These are phyloP conservation scores for Aphelenchoides fujianensis DNA, from an alignment of 1,140 invertebrate genomes.

Conservation along the genomic window DNA sequence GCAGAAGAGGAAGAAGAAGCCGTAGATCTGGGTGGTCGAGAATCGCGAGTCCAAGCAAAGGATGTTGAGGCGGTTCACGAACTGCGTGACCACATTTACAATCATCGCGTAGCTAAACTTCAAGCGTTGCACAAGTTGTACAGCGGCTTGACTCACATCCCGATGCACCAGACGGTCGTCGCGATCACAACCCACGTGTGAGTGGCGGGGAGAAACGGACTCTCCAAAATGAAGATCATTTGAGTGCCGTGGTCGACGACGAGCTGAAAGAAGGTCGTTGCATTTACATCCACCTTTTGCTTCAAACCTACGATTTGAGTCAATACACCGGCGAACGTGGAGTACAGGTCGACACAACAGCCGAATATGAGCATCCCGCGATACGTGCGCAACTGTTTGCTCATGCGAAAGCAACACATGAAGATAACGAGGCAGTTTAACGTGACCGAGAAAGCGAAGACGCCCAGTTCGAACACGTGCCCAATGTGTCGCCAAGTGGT, in stretches of 20 bases:
- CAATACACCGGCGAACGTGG: neutral
- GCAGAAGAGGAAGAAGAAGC: conserved; percentile 12
- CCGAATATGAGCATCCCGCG: neutral
- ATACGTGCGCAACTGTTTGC: neutral
- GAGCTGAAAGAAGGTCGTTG: neutral
- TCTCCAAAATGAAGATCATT: neutral
- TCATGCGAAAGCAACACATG: neutral
- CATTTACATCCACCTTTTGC: too few species aligned
- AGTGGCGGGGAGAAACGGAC: neutral
- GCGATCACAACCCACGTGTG: neutral
- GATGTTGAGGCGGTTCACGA: neutral
- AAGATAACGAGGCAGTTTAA: neutral
- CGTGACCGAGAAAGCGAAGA: neutral
- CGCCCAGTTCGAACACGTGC: neutral
- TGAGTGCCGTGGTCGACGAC: neutral
- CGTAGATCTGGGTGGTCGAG: neutral
- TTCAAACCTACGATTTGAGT: neutral
- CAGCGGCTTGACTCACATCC: too few species aligned
- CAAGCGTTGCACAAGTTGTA: too few species aligned
- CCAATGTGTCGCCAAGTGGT: neutral
- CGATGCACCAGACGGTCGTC: neutral
- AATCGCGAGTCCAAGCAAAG: neutral
- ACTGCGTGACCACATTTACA: neutral
- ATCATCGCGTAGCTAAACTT: neutral
- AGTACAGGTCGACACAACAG: neutral